Conservation (phyloP, 2,888 invertebrate genomes). For the Lycaena phlaeas region DNA sequence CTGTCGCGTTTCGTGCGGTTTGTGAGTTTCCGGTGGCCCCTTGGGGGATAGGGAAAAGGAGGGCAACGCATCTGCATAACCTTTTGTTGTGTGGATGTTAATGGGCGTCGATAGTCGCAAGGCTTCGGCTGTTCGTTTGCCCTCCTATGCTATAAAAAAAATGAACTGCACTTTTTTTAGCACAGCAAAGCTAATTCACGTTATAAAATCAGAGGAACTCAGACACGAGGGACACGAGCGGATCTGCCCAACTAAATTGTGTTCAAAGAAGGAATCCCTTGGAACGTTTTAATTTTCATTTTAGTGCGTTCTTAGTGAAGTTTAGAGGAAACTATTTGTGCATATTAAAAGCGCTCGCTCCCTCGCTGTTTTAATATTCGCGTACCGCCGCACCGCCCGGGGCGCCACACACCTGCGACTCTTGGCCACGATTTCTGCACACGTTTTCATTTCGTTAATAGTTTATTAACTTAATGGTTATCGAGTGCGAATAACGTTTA, state of each 20-base stretch:
- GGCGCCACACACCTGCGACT: slow-evolving; percentile 9
- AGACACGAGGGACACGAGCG: too few species aligned
- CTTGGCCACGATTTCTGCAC: slow-evolving; percentile 4
- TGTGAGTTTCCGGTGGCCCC: too few species aligned
- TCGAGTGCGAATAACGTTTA: background rate
- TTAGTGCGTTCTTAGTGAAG: slow-evolving; percentile 17
- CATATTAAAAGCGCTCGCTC: slow-evolving; percentile 20
- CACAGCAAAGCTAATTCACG: too few species aligned
- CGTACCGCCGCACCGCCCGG: slow-evolving; percentile 7
- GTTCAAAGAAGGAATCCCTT: slow-evolving; percentile 14
- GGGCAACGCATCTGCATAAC: too few species aligned
- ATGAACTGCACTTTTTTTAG: too few species aligned
- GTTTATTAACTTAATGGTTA: slow-evolving; percentile 7
- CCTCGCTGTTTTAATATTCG: slow-evolving; percentile 15
- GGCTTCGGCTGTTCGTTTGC: too few species aligned
- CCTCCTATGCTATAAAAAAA: too few species aligned
- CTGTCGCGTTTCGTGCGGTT: too few species aligned
- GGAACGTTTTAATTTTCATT: slow-evolving; percentile 22
- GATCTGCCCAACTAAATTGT: slow-evolving; percentile 7
- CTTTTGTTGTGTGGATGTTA: too few species aligned
- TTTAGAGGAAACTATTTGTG: slow-evolving; percentile 22
- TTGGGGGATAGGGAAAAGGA: too few species aligned
- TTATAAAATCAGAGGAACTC: too few species aligned
- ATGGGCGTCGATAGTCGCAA: too few species aligned
- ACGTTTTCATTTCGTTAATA: slow-evolving; percentile 5